phyloP scores from a whole-genome alignment of 1,140 invertebrate species.

The Pantala flavescens region DNA sequence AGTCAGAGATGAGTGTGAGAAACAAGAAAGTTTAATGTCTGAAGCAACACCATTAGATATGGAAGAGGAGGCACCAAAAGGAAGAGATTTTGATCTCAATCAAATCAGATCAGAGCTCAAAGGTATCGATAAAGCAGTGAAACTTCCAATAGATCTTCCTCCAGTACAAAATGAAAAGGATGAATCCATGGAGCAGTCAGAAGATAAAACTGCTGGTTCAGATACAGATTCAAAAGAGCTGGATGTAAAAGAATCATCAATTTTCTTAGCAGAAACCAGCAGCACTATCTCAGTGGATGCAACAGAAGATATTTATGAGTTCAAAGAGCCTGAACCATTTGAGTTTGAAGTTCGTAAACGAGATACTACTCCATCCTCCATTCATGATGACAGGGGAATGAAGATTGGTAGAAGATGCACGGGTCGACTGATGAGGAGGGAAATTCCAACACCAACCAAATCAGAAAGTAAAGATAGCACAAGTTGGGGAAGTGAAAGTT shows the following conservation, averaged over 20 bases:
- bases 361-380: neutral
- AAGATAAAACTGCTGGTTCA: constrained; percentile 11
- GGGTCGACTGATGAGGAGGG: constrained; percentile 33
- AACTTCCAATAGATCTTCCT: constrained; percentile 30
- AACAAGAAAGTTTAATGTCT: constrained; percentile 16
- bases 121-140: constrained; percentile 55
- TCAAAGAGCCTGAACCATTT: constrained; percentile 78
- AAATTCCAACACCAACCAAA: constrained; percentile 28
- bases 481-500: constrained; percentile 29
- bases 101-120: constrained; percentile 74
- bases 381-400: neutral
- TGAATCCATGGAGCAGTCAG: constrained; percentile 16
- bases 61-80: constrained; percentile 38
- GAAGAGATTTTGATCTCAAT: constrained; percentile 68
- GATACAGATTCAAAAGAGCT: neutral
- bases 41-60: constrained; percentile 18
- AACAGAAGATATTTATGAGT: constrained; percentile 69
- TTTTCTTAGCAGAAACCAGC: neutral
- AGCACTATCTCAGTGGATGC: constrained; percentile 22
- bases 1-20: constrained; percentile 19
- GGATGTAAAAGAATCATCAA: constrained; percentile 7
- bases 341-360: constrained; percentile 56
- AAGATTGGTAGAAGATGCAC: neutral
- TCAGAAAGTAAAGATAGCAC: constrained; percentile 25
- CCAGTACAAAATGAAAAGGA: constrained; percentile 1